These are phyloP conservation scores for Emmelina monodactyla DNA, from an alignment of 2,888 invertebrate genomes.

Conservation along the genomic window DNA sequence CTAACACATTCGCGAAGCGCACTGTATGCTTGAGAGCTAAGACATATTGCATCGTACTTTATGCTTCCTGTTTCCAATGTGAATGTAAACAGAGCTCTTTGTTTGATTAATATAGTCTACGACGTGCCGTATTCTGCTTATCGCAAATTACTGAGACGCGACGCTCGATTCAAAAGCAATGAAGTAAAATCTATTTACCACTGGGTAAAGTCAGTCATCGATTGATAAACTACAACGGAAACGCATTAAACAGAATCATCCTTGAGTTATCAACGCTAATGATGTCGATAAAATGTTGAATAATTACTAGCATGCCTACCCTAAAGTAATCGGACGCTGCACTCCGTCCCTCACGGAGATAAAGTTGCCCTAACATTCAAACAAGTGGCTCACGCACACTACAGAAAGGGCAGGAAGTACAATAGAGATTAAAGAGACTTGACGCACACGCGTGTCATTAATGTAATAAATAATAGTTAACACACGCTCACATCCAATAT, in stretches of 20 bases:
- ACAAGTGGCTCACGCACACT: constrained; percentile 64
- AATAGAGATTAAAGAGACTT: constrained; percentile 61
- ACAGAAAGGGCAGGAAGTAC: constrained; percentile 57
- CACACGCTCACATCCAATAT: constrained; percentile 6
- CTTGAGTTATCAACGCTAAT: too few species aligned
- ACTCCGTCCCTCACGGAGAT: constrained; percentile 61
- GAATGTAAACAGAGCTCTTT: constrained; percentile 52
- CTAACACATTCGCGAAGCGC: too few species aligned
- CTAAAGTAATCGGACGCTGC: constrained; percentile 63
- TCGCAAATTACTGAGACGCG: too few species aligned
- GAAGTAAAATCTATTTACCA: too few species aligned
- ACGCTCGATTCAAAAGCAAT: too few species aligned
- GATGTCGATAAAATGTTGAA: constrained; percentile 29
- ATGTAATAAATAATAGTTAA: constrained; percentile 34
- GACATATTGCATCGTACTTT: constrained; percentile 47
- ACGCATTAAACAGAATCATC: too few species aligned
- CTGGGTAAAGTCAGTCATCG: too few species aligned
- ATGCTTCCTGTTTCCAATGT: constrained; percentile 61
- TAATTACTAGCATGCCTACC: constrained; percentile 22
- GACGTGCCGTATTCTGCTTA: neutral
- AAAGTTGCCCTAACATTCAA: constrained; percentile 64
- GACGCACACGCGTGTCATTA: constrained; percentile 41
- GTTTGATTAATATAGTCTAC: constrained; percentile 23
- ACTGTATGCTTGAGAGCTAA: constrained; percentile 16
- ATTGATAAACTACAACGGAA: too few species aligned